phyloP scores from a whole-genome alignment of 2,113 vertebrate species.

The Corydoras sp. region DNA sequence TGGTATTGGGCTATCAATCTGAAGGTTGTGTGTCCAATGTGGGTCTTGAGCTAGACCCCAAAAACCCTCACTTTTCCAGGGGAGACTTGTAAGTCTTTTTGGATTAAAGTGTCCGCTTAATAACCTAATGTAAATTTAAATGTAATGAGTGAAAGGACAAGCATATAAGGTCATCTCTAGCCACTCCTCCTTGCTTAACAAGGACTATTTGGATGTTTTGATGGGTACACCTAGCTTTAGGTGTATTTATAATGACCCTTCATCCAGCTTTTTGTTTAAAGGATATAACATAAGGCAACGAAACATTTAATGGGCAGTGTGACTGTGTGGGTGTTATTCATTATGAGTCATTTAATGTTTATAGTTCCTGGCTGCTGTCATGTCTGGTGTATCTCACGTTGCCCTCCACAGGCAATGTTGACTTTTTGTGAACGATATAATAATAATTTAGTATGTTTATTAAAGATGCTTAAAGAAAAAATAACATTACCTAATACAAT shows the following conservation, averaged over 20 bases:
- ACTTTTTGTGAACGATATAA: conserved; percentile 5
- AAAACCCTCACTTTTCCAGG: too few relatives aligned
- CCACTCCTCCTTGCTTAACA: too few relatives aligned
- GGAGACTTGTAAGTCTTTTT: too few relatives aligned
- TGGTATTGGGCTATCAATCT: too few relatives aligned
- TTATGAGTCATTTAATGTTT: conserved; percentile 12
- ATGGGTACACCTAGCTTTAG: background rate
- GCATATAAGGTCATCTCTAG: too few relatives aligned
- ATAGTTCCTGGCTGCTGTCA: conserved; percentile 11
- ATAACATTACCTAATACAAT: too few relatives aligned
- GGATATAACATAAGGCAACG: background rate
- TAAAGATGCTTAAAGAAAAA: conserved; percentile 3
- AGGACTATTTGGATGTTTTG: too few relatives aligned
- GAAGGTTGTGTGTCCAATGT: too few relatives aligned
- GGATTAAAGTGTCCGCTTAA: too few relatives aligned
- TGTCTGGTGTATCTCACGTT: background rate
- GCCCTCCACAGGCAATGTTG: conserved; percentile 1
- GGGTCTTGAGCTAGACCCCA: too few relatives aligned
- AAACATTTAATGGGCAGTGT: background rate
- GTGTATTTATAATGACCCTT: background rate
- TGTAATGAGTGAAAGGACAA: too few relatives aligned
- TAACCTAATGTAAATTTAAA: too few relatives aligned
- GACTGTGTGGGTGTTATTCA: background rate
- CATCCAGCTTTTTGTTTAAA: background rate
- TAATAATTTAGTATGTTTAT: background rate